Conservation (phyloP, 2,797 vertebrate genomes). For the Sorex maritimensis region DNA sequence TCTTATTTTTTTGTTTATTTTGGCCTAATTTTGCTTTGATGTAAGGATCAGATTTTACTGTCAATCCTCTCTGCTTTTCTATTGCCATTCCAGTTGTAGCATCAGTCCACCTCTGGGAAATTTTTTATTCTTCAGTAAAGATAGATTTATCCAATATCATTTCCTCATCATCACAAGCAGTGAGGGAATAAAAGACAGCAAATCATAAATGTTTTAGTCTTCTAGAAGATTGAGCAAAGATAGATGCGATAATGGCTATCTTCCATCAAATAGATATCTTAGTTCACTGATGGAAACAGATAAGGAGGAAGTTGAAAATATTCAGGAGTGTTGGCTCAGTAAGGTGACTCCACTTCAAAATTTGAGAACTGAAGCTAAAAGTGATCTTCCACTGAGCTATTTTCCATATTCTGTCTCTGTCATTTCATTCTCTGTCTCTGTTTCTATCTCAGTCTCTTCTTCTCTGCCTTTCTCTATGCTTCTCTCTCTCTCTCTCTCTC, state of each 20-base stretch:
- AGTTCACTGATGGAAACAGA: neutral
- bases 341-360: neutral
- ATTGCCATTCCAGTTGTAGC: neutral
- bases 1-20: conserved; percentile 16
- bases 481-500: no score
- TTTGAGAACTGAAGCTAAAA: neutral
- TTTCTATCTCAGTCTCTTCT: no score
- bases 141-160: neutral
- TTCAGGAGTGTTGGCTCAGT: neutral
- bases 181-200: conserved; percentile 18
- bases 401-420: neutral
- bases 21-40: neutral
- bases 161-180: neutral
- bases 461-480: no score
- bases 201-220: conserved; percentile 18
- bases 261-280: neutral
- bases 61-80: neutral
- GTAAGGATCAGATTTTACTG: neutral
- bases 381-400: neutral
- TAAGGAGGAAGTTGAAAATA: conserved; percentile 26
- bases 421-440: neutral
- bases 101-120: neutral
- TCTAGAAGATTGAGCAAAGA: neutral
- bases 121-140: neutral
- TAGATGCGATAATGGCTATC: neutral